phyloP scores from a whole-genome alignment of 2,797 vertebrate genomes.

The Periophthalmus magnuspinnatus region DNA sequence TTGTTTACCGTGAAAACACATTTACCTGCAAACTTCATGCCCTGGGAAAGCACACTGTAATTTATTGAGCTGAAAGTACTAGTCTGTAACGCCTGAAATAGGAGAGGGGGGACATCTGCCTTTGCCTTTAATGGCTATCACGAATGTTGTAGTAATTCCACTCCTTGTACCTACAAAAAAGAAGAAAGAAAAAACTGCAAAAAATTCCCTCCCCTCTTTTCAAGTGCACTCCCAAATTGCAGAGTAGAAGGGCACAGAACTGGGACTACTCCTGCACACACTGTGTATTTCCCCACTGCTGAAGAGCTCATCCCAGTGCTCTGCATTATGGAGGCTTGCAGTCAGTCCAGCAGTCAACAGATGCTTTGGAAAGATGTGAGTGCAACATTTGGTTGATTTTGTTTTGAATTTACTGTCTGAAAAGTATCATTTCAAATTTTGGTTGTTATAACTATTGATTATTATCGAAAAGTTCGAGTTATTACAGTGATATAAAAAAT shows the following conservation, averaged over 20 bases:
- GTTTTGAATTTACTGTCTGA: slow-evolving; percentile 19
- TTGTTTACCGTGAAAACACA: slow-evolving; percentile 19
- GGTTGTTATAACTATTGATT: neutral
- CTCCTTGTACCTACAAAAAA: slow-evolving; percentile 56
- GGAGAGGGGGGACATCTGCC: slow-evolving; percentile 68
- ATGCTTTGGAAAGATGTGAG: slow-evolving; percentile 82
- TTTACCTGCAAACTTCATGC: slow-evolving; percentile 20
- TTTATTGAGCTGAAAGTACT: slow-evolving; percentile 47
- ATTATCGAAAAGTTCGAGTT: neutral
- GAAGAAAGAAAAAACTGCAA: neutral
- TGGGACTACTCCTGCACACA: slow-evolving; percentile 51
- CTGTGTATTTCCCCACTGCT: slow-evolving; percentile 49
- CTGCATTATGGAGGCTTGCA: slow-evolving; percentile 75
- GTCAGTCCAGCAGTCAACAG: slow-evolving; percentile 74
- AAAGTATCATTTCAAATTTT: neutral
- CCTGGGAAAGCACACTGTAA: slow-evolving; percentile 27
- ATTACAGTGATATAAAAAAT: neutral
- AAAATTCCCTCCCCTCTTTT: slow-evolving; percentile 75
- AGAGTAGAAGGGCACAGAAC: slow-evolving; percentile 66
- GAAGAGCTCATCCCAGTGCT: slow-evolving; percentile 53
- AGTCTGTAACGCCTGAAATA: slow-evolving; percentile 49
- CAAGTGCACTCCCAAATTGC: slow-evolving; percentile 70
- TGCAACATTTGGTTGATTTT: slow-evolving; percentile 33
- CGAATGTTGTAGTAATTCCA: slow-evolving; percentile 76
- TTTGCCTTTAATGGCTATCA: slow-evolving; percentile 64